Percentiles rank a stretch among this genome's conserved stretches.
Conservation (phyloP, 2,113 vertebrate species). For the Malaclemys terrapin region DNA sequence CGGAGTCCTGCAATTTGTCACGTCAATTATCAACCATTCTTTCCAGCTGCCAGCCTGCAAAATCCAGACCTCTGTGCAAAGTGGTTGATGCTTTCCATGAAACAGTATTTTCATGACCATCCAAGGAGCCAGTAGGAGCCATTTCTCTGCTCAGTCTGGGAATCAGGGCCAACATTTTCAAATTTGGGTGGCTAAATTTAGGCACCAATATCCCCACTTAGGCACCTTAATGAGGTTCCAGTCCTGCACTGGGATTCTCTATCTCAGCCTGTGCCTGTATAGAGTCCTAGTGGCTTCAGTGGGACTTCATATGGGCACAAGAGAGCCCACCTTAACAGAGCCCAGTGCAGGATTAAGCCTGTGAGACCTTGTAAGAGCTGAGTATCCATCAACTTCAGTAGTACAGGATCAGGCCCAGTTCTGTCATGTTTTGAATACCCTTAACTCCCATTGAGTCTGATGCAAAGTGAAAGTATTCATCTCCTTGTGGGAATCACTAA, state of each 20-base stretch:
- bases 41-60: not conserved
- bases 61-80: not conserved
- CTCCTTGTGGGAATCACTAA: not conserved
- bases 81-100: not conserved
- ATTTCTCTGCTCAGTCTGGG: not conserved
- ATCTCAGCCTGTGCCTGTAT: too few species aligned
- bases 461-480: not conserved
- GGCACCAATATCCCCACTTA: not conserved
- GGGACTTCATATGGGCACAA: not conserved
- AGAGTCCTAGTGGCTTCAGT: not conserved
- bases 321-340: not conserved
- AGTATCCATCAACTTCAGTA: not conserved
- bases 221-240: not conserved
- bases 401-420: not conserved
- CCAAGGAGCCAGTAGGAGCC: not conserved
- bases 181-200: not conserved
- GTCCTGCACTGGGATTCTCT: not conserved
- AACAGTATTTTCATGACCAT: not conserved
- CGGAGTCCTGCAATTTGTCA: too few species aligned
- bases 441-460: not conserved
- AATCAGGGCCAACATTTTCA: not conserved
- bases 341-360: not conserved
- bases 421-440: not conserved
- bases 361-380: too few species aligned
- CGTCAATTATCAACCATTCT: not conserved